Evolutionary conservation across 1,140 invertebrate genomes (phyloP).

Genomic region (Cydia strobilella): DNA sequence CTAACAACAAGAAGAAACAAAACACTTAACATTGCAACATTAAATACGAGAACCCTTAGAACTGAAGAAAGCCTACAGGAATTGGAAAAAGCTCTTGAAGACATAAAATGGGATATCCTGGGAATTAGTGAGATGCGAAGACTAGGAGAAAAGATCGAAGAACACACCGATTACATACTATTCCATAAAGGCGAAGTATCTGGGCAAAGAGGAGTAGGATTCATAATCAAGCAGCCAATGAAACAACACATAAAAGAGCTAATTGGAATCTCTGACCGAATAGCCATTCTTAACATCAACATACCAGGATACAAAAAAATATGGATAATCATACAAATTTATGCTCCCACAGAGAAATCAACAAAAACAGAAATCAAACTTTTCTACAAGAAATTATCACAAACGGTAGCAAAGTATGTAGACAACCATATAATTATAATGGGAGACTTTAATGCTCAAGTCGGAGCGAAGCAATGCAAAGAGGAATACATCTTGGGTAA

Average conservation of each 20-base stretch:
- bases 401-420: constrained; percentile 33
- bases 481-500: background rate
- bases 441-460: no score
- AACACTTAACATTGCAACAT: constrained; percentile 17
- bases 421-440: constrained; percentile 39
- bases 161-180: constrained; percentile 36
- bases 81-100: constrained; percentile 40
- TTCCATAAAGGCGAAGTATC: constrained; percentile 37
- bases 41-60: constrained; percentile 38
- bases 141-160: constrained; percentile 40
- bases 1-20: background rate
- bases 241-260: constrained; percentile 36
- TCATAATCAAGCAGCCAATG: constrained; percentile 34
- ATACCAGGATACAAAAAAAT: constrained; percentile 37
- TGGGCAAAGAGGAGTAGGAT: constrained; percentile 41
- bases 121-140: constrained; percentile 41
- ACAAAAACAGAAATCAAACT: constrained; percentile 29
- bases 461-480: background rate
- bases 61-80: constrained; percentile 37
- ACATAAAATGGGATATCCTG: constrained; percentile 43
- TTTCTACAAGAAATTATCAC: constrained; percentile 38
- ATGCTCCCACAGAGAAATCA: constrained; percentile 44
- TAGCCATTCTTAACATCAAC: constrained; percentile 36
- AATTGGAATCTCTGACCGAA: constrained; percentile 37
- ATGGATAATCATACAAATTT: constrained; percentile 43